Evolutionary conservation across 2,797 vertebrate species (phyloP), one percentile per base, ranked within the genome.

Genomic region (Myoxocephalus aenaeus): DNA sequence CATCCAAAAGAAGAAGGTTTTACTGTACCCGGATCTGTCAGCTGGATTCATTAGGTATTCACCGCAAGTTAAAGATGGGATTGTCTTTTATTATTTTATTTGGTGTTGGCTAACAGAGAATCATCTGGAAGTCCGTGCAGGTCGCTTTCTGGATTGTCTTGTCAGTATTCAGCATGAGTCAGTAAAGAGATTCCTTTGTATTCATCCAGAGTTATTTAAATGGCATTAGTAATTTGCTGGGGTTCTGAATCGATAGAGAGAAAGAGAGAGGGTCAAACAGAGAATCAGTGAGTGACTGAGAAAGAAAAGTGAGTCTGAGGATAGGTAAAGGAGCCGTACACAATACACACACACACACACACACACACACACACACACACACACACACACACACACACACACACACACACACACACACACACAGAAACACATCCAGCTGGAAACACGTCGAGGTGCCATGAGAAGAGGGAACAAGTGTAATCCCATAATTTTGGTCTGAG

Each of bases 131-230:
- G 59, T 71, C 77, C 0, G 5, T 40, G 8, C 29, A 29, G 29
- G 50, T 75, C 29, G 22, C 25, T 73, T 68, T 58, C 15, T 51
- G 17, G 18, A 56, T 40, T 48, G 12, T 77, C 18, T 61, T 70
- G 36, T 82, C 53, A 46, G 59, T 65, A 79, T 86, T 83, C 70
- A 67, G n/a, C 3, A 15, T 42, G 64, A 73, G 54, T 73, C 5
- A 7, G 17, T 40, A 20, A 69, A 54, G 27, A 38, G 71, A 53
- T 66, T 76, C 42, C 42, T 87, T 80, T 79, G 80, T 84, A 75
- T 85, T 88, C 66, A 73, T 27, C 63, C 29, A 73, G 44, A 68
- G 75, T 80, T 75, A 81, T 80, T 85, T 80, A 70, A 84, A 85
- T 48, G 62, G 61, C 67, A 86, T 86, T 67, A 78, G 69, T 81